phyloP scores from a whole-genome alignment of 2,113 vertebrate genomes.

The Fukomys damarensis region DNA sequence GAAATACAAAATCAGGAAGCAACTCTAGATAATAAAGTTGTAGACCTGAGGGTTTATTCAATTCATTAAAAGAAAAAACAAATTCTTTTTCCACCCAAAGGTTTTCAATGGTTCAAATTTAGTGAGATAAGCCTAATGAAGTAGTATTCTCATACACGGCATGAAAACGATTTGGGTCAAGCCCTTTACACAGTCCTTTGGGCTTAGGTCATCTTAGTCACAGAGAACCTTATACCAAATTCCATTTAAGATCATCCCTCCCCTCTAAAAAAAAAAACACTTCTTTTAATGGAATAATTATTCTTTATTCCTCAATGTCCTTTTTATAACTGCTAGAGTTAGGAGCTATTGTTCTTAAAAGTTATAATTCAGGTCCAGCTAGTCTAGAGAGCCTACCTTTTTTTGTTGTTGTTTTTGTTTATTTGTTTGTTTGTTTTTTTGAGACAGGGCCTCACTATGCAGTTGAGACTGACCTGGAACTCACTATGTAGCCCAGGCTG shows the following conservation, averaged over 20 bases:
- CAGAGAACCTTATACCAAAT: neutral
- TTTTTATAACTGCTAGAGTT: neutral
- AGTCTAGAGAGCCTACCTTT: neutral
- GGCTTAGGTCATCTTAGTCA: neutral
- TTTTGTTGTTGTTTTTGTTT: too few species aligned
- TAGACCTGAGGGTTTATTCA: neutral
- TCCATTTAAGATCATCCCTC: neutral
- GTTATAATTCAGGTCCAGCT: neutral
- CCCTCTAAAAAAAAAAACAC: too few species aligned
- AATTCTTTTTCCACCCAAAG: neutral
- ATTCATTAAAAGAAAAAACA: constrained; percentile 5
- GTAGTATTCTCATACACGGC: neutral
- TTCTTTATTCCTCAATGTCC: neutral
- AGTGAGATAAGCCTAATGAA: neutral
- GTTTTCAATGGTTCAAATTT: neutral
- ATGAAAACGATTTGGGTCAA: neutral
- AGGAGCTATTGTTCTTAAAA: neutral
- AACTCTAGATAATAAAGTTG: neutral
- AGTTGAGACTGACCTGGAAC: too few species aligned
- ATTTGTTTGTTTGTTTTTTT: too few species aligned
- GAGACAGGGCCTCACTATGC: too few species aligned
- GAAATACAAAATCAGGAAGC: neutral
- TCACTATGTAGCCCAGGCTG: too few species aligned
- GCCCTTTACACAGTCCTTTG: neutral
- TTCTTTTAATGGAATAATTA: neutral